Percentiles rank a stretch among this genome's conserved stretches.
These are phyloP conservation scores for Pogona vitticeps DNA, from an alignment of 2,113 vertebrate genomes.

Conservation along the genomic window DNA sequence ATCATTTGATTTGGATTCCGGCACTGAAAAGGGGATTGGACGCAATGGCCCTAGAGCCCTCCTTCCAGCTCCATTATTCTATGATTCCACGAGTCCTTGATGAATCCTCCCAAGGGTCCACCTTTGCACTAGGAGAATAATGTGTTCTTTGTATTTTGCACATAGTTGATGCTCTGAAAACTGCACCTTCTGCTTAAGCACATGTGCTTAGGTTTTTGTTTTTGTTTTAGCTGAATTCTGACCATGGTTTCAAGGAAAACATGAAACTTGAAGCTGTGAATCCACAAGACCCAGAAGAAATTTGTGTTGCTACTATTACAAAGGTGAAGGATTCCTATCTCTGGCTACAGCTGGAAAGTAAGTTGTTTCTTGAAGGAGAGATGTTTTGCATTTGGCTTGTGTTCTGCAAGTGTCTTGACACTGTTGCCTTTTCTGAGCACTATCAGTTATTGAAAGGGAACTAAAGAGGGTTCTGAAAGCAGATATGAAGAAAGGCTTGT, in stretches of 20 bases:
- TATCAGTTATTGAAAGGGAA: not conserved
- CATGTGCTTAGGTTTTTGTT: slow-evolving; percentile 14
- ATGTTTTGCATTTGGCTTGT: not conserved
- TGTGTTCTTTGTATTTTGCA: not conserved
- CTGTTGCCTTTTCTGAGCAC: not conserved
- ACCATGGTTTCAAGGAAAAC: slow-evolving; percentile 91
- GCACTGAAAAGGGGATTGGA: no score
- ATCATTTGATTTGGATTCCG: not conserved
- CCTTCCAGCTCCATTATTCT: no score
- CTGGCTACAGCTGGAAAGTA: slow-evolving; percentile 95
- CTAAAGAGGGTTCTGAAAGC: not conserved
- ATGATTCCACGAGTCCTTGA: not conserved
- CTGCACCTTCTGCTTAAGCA: not conserved
- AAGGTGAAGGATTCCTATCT: slow-evolving; percentile 90
- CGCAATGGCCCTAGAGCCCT: no score
- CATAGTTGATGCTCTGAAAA: not conserved
- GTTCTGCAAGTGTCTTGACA: not conserved
- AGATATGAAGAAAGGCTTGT: not conserved
- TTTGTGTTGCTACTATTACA: slow-evolving; percentile 90
- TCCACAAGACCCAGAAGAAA: slow-evolving; percentile 89
- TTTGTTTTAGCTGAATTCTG: slow-evolving; percentile 83
- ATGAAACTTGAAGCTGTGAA: slow-evolving; percentile 98
- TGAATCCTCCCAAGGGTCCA: not conserved
- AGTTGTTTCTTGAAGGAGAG: slow-evolving; percentile 17
- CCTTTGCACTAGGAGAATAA: not conserved